A percentile compares a stretch with the other conserved stretches of the same genome.
phyloP scores from a whole-genome alignment of 2,888 invertebrate genomes.

The Campaea margaritaria region DNA sequence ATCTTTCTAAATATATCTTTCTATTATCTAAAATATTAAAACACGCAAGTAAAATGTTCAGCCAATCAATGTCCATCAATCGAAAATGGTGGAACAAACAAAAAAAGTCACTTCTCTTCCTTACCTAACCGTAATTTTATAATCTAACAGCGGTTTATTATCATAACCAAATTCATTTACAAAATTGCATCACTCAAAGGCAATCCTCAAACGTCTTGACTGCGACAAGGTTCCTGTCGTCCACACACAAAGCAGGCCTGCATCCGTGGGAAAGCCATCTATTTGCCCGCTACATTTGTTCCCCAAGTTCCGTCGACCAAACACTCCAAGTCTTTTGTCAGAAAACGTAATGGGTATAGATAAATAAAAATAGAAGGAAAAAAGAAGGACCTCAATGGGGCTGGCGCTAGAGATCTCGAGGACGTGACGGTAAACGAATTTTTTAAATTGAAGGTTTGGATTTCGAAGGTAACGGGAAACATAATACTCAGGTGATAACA shows the following conservation, averaged over 20 bases:
- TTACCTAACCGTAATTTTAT: no score
- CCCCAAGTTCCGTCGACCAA: slow-evolving; percentile 69
- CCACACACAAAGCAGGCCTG: slow-evolving; percentile 34
- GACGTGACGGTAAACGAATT: slow-evolving; percentile 45
- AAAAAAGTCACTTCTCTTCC: no score
- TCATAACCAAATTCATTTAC: slow-evolving; percentile 18
- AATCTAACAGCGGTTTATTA: background rate
- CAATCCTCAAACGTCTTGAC: slow-evolving; percentile 22
- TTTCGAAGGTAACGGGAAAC: slow-evolving; percentile 30
- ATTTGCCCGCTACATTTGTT: slow-evolving; percentile 75
- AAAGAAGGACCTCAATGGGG: slow-evolving; percentile 60
- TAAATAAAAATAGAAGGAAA: slow-evolving; percentile 71
- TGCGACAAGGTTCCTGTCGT: slow-evolving; percentile 30
- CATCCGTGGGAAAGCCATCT: slow-evolving; percentile 73
- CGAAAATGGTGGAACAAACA: no score
- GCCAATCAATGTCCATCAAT: no score
- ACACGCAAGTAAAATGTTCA: no score
- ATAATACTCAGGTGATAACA: no score
- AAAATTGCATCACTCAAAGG: slow-evolving; percentile 18
- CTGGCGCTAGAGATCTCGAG: slow-evolving; percentile 66
- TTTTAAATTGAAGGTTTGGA: slow-evolving; percentile 22
- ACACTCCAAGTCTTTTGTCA: slow-evolving; percentile 83
- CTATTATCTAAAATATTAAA: no score
- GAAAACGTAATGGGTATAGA: slow-evolving; percentile 82
- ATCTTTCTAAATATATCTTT: no score